phyloP scores from a whole-genome alignment of 2,113 vertebrate genomes.

The Micromys minutus region DNA sequence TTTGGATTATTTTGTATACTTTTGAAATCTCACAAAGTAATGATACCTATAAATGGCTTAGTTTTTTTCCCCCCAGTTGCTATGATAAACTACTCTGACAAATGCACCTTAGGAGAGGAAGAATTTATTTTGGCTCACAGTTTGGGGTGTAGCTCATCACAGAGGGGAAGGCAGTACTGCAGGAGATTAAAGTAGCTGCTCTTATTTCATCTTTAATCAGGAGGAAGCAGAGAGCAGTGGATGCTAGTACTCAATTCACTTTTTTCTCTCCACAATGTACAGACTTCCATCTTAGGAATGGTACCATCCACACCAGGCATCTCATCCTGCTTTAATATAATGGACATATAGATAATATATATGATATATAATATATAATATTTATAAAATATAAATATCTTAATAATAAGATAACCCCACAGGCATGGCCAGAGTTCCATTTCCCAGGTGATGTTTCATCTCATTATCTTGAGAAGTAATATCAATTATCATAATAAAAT shows the following conservation, averaged over 20 bases:
- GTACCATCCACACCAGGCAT: background rate
- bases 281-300: background rate
- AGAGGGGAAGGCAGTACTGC: background rate
- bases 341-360: too few relatives aligned
- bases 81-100: background rate
- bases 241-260: background rate
- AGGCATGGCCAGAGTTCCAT: background rate
- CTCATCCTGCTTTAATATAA: background rate
- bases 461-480: background rate
- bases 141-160: background rate
- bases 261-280: too few relatives aligned
- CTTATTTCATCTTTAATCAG: background rate
- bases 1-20: constrained; percentile 34
- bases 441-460: background rate
- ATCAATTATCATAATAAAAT: background rate
- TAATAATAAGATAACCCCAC: too few relatives aligned
- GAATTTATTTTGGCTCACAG: background rate
- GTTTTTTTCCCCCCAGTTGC: background rate
- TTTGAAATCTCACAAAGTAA: background rate
- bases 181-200: background rate
- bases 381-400: too few relatives aligned
- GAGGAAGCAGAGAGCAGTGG: background rate
- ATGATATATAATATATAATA: too few relatives aligned
- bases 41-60: background rate
- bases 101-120: background rate